phyloP scores from a whole-genome alignment of 1,140 invertebrate species.

The Dreissena polymorpha region DNA sequence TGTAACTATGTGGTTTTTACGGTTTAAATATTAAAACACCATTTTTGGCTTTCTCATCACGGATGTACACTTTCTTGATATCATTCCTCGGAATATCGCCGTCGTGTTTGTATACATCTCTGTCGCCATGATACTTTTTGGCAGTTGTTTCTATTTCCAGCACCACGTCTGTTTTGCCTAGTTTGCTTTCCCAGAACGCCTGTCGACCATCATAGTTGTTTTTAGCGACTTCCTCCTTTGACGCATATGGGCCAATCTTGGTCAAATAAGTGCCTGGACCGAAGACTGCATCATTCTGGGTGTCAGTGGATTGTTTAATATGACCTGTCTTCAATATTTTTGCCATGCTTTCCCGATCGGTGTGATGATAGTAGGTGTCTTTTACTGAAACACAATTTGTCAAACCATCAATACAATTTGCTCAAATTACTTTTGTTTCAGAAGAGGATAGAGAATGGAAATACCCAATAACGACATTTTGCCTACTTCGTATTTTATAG shows the following conservation, averaged over 20 bases:
- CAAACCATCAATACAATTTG: too few relatives aligned
- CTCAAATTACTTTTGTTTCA: too few relatives aligned
- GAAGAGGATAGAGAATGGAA: too few relatives aligned
- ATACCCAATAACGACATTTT: too few relatives aligned
- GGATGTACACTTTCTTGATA: not conserved
- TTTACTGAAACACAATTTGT: not conserved
- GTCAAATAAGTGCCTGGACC: constrained; percentile 7
- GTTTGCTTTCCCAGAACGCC: not conserved
- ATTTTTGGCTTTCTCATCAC: not conserved
- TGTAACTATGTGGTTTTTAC: too few relatives aligned
- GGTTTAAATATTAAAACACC: too few relatives aligned
- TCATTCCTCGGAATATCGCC: not conserved
- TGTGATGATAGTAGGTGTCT: constrained; percentile 14
- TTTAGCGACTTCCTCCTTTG: not conserved
- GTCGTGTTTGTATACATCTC: constrained; percentile 3
- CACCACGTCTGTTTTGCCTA: constrained; percentile 4
- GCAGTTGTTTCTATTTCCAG: not conserved
- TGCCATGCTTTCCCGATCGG: not conserved
- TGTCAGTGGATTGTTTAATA: constrained; percentile 15
- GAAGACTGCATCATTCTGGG: not conserved
- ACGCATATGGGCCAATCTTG: not conserved
- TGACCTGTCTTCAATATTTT: constrained; percentile 2
- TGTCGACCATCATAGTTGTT: constrained; percentile 21
- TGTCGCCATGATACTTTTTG: not conserved
- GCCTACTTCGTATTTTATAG: too few relatives aligned